Conservation (phyloP, 1,140 invertebrate genomes). For the Holotrichia oblita region DNA sequence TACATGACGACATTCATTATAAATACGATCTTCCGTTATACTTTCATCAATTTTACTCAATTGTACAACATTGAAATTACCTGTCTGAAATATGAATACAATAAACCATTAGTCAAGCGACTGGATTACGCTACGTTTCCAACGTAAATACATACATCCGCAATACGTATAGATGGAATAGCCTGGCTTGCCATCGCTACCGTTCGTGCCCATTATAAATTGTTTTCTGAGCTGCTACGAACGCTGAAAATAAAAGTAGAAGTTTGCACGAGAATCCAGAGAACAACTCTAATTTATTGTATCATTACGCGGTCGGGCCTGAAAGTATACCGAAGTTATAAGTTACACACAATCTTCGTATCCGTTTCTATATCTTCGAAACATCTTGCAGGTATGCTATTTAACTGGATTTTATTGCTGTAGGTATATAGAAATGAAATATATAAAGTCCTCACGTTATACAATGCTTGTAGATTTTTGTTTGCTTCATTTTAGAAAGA, state of each 20-base stretch:
- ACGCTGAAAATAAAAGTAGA: not conserved
- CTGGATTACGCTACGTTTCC: not conserved
- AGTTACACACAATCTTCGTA: too few species aligned
- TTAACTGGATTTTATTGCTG: too few species aligned
- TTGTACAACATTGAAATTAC: not conserved
- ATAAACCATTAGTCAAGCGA: conserved; percentile 2
- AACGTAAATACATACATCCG: not conserved
- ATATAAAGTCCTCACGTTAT: too few species aligned
- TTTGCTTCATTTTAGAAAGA: too few species aligned
- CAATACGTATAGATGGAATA: not conserved
- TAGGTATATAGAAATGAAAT: too few species aligned
- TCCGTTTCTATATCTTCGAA: too few species aligned
- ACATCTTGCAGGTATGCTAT: too few species aligned
- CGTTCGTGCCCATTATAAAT: conserved; percentile 1
- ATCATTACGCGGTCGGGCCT: not conserved
- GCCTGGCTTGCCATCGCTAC: not conserved
- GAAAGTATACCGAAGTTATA: too few species aligned
- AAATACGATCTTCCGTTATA: too few species aligned
- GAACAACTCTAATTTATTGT: not conserved
- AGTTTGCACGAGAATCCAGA: not conserved
- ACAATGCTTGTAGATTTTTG: too few species aligned
- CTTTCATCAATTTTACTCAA: not conserved
- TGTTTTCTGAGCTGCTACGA: not conserved
- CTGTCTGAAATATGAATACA: conserved; percentile 3
- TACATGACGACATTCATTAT: too few species aligned